phyloP scores from a whole-genome alignment of 1,140 invertebrate genomes.

The Cotesia glomerata region DNA sequence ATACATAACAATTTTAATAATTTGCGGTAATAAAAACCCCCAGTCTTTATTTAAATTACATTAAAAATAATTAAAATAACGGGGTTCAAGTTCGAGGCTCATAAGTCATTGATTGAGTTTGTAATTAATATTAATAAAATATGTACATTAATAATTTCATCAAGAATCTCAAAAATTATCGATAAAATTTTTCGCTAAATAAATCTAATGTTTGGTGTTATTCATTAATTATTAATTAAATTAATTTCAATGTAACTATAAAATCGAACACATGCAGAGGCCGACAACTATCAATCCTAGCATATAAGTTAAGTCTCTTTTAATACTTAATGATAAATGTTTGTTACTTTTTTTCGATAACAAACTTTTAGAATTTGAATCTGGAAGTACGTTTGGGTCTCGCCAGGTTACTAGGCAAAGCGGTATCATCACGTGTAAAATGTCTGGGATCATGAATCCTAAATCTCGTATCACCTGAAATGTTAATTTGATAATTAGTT shows the following conservation, averaged over 20 bases:
- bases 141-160: too few species aligned
- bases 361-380: background rate
- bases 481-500: background rate
- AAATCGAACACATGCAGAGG: slow-evolving; percentile 53
- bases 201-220: background rate
- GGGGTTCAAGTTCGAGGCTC: too few species aligned
- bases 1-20: too few species aligned
- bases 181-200: background rate
- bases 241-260: slow-evolving; percentile 34
- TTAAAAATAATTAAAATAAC: too few species aligned
- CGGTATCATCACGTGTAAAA: slow-evolving; percentile 72
- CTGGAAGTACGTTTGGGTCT: slow-evolving; percentile 46
- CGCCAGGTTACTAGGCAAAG: slow-evolving; percentile 58
- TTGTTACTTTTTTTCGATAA: too few species aligned
- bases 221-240: background rate
- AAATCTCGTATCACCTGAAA: slow-evolving; percentile 72
- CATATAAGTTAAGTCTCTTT: slow-evolving; percentile 55
- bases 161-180: too few species aligned
- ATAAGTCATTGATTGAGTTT: too few species aligned
- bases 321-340: slow-evolving; percentile 36
- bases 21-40: too few species aligned
- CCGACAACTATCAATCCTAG: slow-evolving; percentile 52
- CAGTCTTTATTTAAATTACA: too few species aligned
- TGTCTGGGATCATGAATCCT: slow-evolving; percentile 77
- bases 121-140: too few species aligned